Evolutionary conservation across 1,140 invertebrate species (phyloP).

Genomic region (Lordiphosa mommai): DNA sequence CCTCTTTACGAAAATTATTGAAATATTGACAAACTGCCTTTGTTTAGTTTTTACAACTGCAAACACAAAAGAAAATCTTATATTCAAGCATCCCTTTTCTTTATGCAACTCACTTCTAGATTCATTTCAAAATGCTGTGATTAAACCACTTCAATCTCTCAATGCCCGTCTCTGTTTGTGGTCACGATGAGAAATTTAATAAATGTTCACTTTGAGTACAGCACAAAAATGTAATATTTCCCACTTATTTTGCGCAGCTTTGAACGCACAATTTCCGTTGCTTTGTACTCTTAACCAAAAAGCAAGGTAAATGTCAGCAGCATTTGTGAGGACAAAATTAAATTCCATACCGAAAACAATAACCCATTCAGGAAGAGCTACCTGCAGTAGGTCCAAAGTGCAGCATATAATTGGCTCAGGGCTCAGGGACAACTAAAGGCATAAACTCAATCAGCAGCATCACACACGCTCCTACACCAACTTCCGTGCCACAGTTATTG

Average conservation of each 20-base stretch:
- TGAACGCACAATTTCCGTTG: slow-evolving; percentile 53
- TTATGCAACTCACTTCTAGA: neutral
- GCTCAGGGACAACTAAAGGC: slow-evolving; percentile 25
- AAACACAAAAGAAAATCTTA: neutral
- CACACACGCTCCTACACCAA: neutral
- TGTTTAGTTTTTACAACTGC: too few species aligned
- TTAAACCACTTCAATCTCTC: neutral
- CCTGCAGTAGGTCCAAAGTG: slow-evolving; percentile 52
- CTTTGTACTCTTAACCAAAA: slow-evolving; percentile 29
- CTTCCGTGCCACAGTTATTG: slow-evolving; percentile 23
- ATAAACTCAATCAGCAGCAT: slow-evolving; percentile 11
- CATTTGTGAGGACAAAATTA: slow-evolving; percentile 62
- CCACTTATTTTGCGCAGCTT: slow-evolving; percentile 27
- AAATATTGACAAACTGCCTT: too few species aligned
- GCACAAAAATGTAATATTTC: slow-evolving; percentile 26
- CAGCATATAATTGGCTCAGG: slow-evolving; percentile 71
- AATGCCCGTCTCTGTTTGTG: neutral
- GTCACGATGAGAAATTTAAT: neutral
- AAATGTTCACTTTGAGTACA: slow-evolving; percentile 8
- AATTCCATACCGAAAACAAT: slow-evolving; percentile 72
- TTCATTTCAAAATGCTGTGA: neutral
- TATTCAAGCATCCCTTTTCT: too few species aligned
- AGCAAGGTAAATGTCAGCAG: slow-evolving; percentile 10
- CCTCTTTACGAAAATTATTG: too few species aligned
- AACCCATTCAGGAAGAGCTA: slow-evolving; percentile 43